phyloP scores from a whole-genome alignment of 2,888 invertebrate genomes.

The Lasioglossum leucozonium region DNA sequence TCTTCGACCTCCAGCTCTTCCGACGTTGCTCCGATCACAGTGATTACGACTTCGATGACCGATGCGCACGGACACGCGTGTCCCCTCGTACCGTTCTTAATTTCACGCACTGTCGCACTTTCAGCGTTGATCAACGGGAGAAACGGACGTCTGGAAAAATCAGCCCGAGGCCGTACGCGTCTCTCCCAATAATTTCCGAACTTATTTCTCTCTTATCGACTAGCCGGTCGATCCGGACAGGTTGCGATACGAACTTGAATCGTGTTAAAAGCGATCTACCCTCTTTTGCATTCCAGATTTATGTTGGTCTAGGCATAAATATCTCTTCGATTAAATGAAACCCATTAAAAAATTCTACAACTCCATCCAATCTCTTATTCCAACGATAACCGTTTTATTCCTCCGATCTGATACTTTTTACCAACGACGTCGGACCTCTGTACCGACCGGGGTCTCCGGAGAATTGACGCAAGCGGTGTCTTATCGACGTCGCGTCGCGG shows the following conservation, averaged over 20 bases:
- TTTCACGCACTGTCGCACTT: slow-evolving; percentile 65
- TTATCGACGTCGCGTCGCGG: slow-evolving; percentile 31
- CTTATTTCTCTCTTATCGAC: not conserved
- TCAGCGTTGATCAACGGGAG: slow-evolving; percentile 43
- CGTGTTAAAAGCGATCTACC: not conserved
- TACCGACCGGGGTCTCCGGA: slow-evolving; percentile 30
- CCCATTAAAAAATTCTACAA: not conserved
- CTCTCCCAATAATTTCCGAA: slow-evolving; percentile 21
- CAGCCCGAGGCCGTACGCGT: not conserved
- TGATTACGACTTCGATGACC: slow-evolving; percentile 76
- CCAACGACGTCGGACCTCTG: too few species aligned
- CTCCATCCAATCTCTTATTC: not conserved
- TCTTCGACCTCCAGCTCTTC: slow-evolving; percentile 65
- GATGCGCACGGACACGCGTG: slow-evolving; percentile 49
- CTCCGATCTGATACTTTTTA: not conserved
- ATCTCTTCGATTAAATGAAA: not conserved
- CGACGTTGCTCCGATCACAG: slow-evolving; percentile 75
- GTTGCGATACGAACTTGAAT: not conserved
- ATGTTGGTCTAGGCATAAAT: not conserved
- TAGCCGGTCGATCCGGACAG: not conserved
- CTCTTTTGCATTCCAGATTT: not conserved
- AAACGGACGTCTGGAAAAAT: slow-evolving; percentile 41
- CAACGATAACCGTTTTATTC: not conserved
- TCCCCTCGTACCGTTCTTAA: slow-evolving; percentile 45
- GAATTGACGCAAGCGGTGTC: slow-evolving; percentile 41